Evolutionary conservation across 2,888 invertebrate species (phyloP), one percentile per base, ranked within the genome.

Genomic region (Ametastegia equiseti): DNA sequence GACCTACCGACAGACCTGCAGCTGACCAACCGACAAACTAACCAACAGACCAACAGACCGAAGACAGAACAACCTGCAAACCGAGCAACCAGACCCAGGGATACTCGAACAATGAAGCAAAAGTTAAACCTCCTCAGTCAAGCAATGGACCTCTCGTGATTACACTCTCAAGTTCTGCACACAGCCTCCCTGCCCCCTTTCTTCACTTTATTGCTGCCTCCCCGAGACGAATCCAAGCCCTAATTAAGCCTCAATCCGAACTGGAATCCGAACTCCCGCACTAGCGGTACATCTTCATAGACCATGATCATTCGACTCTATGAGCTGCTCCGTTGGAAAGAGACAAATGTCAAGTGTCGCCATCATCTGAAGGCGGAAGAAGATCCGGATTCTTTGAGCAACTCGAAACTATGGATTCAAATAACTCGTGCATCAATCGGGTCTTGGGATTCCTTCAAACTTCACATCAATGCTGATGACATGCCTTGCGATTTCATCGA

Each of bases 1-100:
- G 83, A 83, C 84, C 82, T 84, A 85, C 87, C 85, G 67, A 86
- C 85, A 86, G 86, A 88, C 85, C 83, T 47, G 84, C 83, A 77
- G n/a, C 36, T n/a, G 19, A 36, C 13, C 39, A n/a, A 67, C 39
- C 39, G 9, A 39, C 67, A n/a, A n/a, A 67, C n/a, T n/a, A n/a
- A n/a, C n/a, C n/a, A n/a, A n/a, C n/a, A n/a, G 50, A 50, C 73
- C 73, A 45, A 69, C 65, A 65, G 36, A 65, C 65, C 65, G n/a
- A n/a, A n/a, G n/a, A 67, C 67, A 39, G 67, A 67, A 67, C 67
- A 36, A 67, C 36, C 67, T n/a, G 67, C 39, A 19, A 67, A 36
- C 39, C 19, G n/a, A n/a, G 67, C 67, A 67, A 39, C 67, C 67
- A 39, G 67, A n/a, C 67, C 11, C 36, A 15, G 36, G 39, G n/a